Evolutionary conservation across 1,140 invertebrate species (phyloP).

Genomic region (Drosophila bocki): DNA sequence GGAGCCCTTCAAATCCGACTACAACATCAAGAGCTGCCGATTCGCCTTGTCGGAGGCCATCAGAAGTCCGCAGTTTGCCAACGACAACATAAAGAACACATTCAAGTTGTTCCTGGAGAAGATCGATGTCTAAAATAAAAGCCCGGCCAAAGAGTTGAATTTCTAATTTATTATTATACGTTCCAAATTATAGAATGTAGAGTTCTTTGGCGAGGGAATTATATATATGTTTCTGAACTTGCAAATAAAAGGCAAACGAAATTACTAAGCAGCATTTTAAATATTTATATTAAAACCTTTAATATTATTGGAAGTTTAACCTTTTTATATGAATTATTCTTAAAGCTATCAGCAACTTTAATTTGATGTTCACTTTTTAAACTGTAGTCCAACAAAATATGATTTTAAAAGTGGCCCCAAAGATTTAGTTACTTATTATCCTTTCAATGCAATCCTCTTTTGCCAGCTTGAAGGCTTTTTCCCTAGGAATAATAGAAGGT

Average conservation of each 20-base stretch:
- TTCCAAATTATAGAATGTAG: slow-evolving; percentile 1
- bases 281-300: too few species aligned
- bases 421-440: too few species aligned
- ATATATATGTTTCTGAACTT: not conserved
- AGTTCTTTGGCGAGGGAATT: not conserved
- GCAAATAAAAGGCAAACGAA: slow-evolving; percentile 1
- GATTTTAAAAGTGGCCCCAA: too few species aligned
- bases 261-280: too few species aligned
- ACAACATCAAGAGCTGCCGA: slow-evolving; percentile 88
- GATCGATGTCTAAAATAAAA: slow-evolving; percentile 66
- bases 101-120: slow-evolving; percentile 87
- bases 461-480: too few species aligned
- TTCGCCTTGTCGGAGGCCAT: slow-evolving; percentile 86
- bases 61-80: slow-evolving; percentile 86
- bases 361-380: too few species aligned
- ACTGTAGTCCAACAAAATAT: too few species aligned
- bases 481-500: too few species aligned
- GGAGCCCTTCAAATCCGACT: slow-evolving; percentile 87
- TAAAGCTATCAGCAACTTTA: too few species aligned
- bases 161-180: slow-evolving; percentile 11
- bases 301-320: too few species aligned
- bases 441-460: too few species aligned
- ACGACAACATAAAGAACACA: slow-evolving; percentile 86
- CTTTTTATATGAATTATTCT: too few species aligned
- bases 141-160: slow-evolving; percentile 6